Percentiles rank a stretch among this genome's conserved stretches.
Evolutionary conservation across 53 echinoderm and acorn worm genomes (phyloP).

Genomic region (Echinometra lucunter): DNA sequence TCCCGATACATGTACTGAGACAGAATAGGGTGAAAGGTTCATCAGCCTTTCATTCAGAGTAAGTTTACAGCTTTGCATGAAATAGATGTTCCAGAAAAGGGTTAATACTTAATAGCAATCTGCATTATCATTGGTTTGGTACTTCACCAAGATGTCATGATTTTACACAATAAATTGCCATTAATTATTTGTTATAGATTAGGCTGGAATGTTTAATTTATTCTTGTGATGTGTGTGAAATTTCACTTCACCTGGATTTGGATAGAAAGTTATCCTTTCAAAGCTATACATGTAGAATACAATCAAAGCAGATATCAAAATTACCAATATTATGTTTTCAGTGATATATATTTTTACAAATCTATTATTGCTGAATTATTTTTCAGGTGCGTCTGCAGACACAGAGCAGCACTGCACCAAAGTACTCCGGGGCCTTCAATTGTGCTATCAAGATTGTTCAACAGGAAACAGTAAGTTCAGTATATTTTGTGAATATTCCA

Average conservation of each 20-base stretch:
- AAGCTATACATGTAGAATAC: too few species aligned
- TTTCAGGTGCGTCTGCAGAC: constrained; percentile 90
- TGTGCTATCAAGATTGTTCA: constrained; percentile 84
- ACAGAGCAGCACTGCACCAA: constrained; percentile 72
- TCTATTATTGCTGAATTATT: not conserved
- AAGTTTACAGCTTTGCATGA: not conserved
- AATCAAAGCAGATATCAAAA: too few species aligned
- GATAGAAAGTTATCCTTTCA: too few species aligned
- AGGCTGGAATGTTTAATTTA: too few species aligned
- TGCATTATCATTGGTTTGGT: not conserved
- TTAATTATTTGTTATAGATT: too few species aligned
- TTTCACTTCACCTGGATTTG: too few species aligned
- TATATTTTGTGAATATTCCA: too few species aligned
- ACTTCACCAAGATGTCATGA: not conserved
- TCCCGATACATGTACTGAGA: too few species aligned
- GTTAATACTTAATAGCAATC: not conserved
- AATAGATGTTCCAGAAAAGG: not conserved
- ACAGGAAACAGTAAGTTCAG: constrained; percentile 89
- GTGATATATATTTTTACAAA: not conserved
- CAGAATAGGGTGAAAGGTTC: not conserved
- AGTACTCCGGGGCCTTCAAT: constrained; percentile 83
- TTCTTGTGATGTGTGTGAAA: too few species aligned
- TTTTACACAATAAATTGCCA: too few species aligned
- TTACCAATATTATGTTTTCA: not conserved
- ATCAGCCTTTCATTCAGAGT: not conserved